phyloP scores from a whole-genome alignment of 1,140 invertebrate genomes.

The Melanaphis sacchari region DNA sequence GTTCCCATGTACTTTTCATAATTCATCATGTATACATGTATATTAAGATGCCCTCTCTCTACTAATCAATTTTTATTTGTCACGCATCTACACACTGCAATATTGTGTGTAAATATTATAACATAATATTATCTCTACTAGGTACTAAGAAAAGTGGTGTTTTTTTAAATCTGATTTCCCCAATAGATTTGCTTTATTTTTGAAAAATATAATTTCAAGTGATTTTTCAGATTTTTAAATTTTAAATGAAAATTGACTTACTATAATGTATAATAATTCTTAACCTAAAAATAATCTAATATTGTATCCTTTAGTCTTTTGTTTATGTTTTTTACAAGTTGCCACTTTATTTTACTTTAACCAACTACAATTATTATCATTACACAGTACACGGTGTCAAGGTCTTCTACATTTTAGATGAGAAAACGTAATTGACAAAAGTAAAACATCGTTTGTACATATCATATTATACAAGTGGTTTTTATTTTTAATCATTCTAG shows the following conservation, averaged over 20 bases:
- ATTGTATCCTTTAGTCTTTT: neutral
- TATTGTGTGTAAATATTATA: neutral
- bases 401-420: neutral
- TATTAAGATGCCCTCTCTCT: neutral
- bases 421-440: neutral
- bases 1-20: conserved; percentile 7
- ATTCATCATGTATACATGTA: neutral
- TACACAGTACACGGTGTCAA: neutral
- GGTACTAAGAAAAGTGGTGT: neutral
- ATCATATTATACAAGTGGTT: neutral
- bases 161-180: neutral
- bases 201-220: neutral
- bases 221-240: neutral
- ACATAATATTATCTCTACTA: neutral
- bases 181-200: neutral
- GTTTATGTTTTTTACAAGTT: neutral
- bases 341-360: neutral
- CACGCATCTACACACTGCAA: neutral
- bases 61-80: conserved; percentile 22
- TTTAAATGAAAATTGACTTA: neutral
- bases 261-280: neutral
- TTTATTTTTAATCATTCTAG: neutral
- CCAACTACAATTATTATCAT: neutral
- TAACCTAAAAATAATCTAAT: neutral
- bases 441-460: neutral